Base-by-base conservation (phyloP, 2,797 vertebrate genomes). In the Spheniscus humboldti region DNA sequence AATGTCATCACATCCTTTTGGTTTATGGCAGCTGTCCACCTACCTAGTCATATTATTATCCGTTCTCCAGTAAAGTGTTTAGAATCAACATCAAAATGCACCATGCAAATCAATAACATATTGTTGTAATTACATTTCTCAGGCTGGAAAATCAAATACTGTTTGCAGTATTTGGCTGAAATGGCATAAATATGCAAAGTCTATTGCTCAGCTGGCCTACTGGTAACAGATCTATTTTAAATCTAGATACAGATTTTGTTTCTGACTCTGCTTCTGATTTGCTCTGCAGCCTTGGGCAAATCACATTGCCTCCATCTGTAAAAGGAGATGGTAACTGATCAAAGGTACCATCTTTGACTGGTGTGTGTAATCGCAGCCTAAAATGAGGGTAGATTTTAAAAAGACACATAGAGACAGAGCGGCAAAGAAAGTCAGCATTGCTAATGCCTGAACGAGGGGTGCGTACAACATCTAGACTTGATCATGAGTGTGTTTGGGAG, bases 1-100 rank as follows among this genome's bases (percentile, higher is more conserved):
- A 90, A 95, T 89, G 71, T 93, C 94, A 95, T 94, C 91, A 93
- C 68, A 86, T 88, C 78, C 41, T 78, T 96, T 94, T 89, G 57
- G 88, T 95, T 96, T 87, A 91, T 93, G 96, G 96, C 93, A 94
- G 78, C 75, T 94, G 81, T 91, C 93, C 92, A 91, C 92, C 93
- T 80, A 86, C 50, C 27, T 60, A 83, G 72, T 71, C 75, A 55
- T 80, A 53, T 91, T 86, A 79, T 90, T 95, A 91, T 85, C 68
- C 47, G 0, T 93, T 89, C 56, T 74, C 63, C 56, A 72, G 81
- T 87, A 48, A 92, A 96, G 60, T 75, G 64, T 94, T 96, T 83
- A 92, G 69, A 66, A 93, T 89, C 86, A 96, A 56, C 79, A 92
- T 85, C 75, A 96, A 80, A 97, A 93, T 74, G 81, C 64, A 92